Evolutionary conservation across 2,797 vertebrate species (phyloP).

Genomic region (Euthynnus affinis): DNA sequence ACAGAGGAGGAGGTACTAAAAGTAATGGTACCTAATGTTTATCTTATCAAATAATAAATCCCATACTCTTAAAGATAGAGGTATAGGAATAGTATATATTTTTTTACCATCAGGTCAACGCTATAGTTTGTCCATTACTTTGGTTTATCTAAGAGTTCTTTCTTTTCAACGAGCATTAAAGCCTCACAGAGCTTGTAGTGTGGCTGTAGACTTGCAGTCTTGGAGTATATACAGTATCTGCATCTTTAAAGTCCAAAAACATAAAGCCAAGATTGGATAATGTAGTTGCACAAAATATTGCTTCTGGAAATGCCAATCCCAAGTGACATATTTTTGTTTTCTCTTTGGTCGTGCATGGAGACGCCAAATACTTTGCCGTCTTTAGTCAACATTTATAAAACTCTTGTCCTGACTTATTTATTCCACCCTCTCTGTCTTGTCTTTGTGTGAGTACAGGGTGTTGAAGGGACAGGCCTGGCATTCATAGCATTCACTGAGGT

Average conservation of each 20-base stretch:
- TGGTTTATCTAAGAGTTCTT: too few relatives aligned
- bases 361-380: not conserved
- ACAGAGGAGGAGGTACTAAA: slow-evolving; percentile 26
- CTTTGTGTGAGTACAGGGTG: slow-evolving; percentile 83
- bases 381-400: not conserved
- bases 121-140: too few relatives aligned
- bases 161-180: too few relatives aligned
- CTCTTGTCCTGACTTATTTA: not conserved
- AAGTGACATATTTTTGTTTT: not conserved
- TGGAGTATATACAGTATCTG: too few relatives aligned
- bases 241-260: not conserved
- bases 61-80: not conserved
- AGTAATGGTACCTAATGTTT: slow-evolving; percentile 40
- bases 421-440: not conserved
- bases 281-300: not conserved
- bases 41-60: slow-evolving; percentile 13
- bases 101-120: not conserved
- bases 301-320: not conserved
- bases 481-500: slow-evolving; percentile 99
- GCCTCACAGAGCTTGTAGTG: too few relatives aligned
- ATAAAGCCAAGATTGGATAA: not conserved
- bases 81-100: not conserved
- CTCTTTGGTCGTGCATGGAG: not conserved
- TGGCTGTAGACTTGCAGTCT: too few relatives aligned
- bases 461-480: slow-evolving; percentile 96